Percentiles rank a stretch among this genome's conserved stretches.
These are phyloP conservation scores for Hydropsyche tenuis DNA, from an alignment of 1,140 invertebrate genomes.

Conservation along the genomic window DNA sequence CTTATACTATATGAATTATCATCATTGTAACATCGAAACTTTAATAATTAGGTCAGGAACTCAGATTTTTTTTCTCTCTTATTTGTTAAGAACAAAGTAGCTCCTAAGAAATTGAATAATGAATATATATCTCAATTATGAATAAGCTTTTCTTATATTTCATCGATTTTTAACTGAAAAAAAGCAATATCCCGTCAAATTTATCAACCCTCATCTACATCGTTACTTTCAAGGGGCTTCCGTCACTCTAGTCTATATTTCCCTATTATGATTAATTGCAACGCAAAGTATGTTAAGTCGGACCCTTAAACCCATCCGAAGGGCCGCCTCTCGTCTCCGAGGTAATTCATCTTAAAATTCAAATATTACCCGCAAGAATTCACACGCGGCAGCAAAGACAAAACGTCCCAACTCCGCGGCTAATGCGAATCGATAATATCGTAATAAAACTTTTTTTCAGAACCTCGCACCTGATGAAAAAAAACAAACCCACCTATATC, in stretches of 20 bases:
- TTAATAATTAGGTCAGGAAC: no score
- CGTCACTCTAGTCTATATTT: neutral
- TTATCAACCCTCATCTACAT: no score
- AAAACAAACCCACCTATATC: neutral
- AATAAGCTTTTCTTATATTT: no score
- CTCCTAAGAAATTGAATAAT: no score
- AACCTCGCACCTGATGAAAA: conserved; percentile 8
- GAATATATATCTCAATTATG: no score
- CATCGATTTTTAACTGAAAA: no score
- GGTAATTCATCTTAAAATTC: conserved; percentile 41
- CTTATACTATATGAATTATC: no score
- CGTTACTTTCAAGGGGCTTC: neutral
- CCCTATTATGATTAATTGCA: conserved; percentile 36
- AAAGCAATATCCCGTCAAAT: no score
- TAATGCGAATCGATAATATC: conserved; percentile 29
- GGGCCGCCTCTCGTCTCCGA: conserved; percentile 11
- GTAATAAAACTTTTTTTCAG: conserved; percentile 13
- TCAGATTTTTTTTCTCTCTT: no score
- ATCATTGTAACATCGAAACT: no score
- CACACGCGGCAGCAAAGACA: conserved; percentile 2
- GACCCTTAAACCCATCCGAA: conserved; percentile 1
- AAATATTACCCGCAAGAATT: conserved; percentile 26
- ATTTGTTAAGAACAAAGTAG: no score
- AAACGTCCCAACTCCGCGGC: neutral
- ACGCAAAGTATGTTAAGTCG: conserved; percentile 9